Evolutionary conservation across 2,888 invertebrate genomes (phyloP), one percentile per base, ranked within the genome.

Genomic region (Drosophila niveifrons): DNA sequence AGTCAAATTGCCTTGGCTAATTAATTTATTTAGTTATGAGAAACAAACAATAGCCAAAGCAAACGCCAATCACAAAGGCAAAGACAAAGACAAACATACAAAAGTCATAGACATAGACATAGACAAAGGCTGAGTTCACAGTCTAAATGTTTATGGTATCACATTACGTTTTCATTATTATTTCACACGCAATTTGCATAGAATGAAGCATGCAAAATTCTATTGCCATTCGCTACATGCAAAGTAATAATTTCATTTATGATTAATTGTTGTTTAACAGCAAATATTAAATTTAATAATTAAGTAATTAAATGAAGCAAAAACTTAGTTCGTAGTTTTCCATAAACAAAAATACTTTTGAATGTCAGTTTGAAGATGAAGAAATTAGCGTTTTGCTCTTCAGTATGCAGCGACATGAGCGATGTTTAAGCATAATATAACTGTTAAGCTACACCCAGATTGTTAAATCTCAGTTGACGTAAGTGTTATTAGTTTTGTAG

Each of bases 91-190:
- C 46, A 47, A 10, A 23, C 6, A 23, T 23, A 23, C 23, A 23
- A 23, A 23, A 74, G 36, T 34, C 67, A 39, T 39, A n/a, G n/a
- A n/a, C 36, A 39, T 39, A 13, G 39, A 65, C 66, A 76, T 66
- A 67, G 18, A 29, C 48, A 47, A 47, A 70, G 44, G 43, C 69
- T 69, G 43, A 66, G 34, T 39, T 29, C 50, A 50, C 52, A 73
- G 66, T 82, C 82, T 72, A 73, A 82, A 82, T 82, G 86, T 85
- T 82, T 82, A 82, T 82, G 80, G 78, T 82, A 82, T 78, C 75
- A 82, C 72, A 80, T 82, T 80, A 78, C 72, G 75, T 73, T 73
- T 67, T 51, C 61, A 69, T 72, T 72, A 52, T 52, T 55, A 72
- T 72, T 72, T 78, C 75, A 65, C 73, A 75, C 68, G 69, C 61